Base-by-base conservation (phyloP, 1,140 invertebrate species). In the Forficula auricularia region DNA sequence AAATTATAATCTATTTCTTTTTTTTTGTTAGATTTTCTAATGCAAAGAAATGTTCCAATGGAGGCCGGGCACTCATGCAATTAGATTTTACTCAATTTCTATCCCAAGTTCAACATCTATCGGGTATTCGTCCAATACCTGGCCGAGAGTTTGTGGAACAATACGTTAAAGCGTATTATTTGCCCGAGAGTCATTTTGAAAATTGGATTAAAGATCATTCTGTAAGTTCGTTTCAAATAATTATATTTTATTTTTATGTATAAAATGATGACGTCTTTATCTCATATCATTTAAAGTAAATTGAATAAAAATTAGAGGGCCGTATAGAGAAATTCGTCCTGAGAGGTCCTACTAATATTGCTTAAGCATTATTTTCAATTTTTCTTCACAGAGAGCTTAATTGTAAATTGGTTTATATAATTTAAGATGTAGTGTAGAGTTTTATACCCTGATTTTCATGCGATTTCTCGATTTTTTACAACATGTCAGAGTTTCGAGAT, bases 71-170 rank as follows among this genome's bases (percentile, higher is more conserved):
- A 0, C 59, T 98, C 2, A 98, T 98, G 94, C 91, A 96, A 57
- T 65, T 98, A 3, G 95, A 98, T 68, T 97, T 91, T 60, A 87
- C 90, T 16, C 92, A 98, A 58, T 77, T 97, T 44, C 71, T 91
- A 40, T 79, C 82, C 8, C 92, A 95, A 55, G 68, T 96, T 27
- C 89, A 95, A 58, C 77, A 79, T 53, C 73, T 95, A 13, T 82
- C 85, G 0, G 71, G 70, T 8, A 52, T 85, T 10, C 75, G 79
- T 57, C 89, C 88, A 12, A 71, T 95, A 30, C 88, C 91, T 8
- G 80, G 88, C 55, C 75, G 77, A 52, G 79, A 88, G 38, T 89
- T 86, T 53, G 91, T 97, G 0, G 75, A 79, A 52, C 58, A 59
- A 10, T 79, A 73, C 54, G 83, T 98, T 1, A 98, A 98, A 60